phyloP scores from a whole-genome alignment of 2,113 vertebrate genomes.

The Neopipo cinnamomea region DNA sequence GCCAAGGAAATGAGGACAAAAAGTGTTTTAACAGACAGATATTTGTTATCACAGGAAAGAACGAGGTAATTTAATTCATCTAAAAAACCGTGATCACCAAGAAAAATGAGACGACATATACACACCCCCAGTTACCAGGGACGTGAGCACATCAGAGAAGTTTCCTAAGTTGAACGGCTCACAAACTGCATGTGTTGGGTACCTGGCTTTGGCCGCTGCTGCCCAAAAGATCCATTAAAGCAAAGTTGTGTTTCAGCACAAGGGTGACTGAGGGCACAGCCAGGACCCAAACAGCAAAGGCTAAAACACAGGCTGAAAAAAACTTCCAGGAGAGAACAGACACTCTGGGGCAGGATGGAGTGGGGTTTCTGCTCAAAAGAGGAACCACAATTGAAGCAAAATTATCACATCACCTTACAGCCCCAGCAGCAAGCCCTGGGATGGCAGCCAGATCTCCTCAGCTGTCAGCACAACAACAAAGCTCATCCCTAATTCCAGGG shows the following conservation, averaged over 20 bases:
- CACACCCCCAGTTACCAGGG: not conserved
- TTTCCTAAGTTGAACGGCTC: not conserved
- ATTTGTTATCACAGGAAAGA: not conserved
- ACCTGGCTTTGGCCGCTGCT: not conserved
- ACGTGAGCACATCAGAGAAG: not conserved
- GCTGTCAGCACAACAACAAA: not conserved
- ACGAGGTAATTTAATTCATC: not conserved
- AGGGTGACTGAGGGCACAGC: fast-evolving
- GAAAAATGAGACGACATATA: not conserved
- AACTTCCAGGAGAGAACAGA: not conserved
- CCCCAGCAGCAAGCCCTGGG: not conserved
- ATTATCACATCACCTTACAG: not conserved
- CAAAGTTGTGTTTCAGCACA: not conserved
- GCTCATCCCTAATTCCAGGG: not conserved
- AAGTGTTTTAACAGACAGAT: not conserved
- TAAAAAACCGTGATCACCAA: not conserved
- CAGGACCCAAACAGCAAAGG: not conserved
- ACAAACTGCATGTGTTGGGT: not conserved
- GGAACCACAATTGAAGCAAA: not conserved
- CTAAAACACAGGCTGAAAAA: not conserved
- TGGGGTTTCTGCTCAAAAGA: not conserved
- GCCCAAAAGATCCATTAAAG: not conserved
- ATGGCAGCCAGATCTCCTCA: not conserved
- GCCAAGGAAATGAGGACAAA: not conserved
- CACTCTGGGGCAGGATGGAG: not conserved